Percentiles rank a stretch among this genome's conserved stretches.
These are phyloP conservation scores for Tragelaphus imberbis DNA, from an alignment of 2,113 vertebrate genomes.

Conservation along the genomic window DNA sequence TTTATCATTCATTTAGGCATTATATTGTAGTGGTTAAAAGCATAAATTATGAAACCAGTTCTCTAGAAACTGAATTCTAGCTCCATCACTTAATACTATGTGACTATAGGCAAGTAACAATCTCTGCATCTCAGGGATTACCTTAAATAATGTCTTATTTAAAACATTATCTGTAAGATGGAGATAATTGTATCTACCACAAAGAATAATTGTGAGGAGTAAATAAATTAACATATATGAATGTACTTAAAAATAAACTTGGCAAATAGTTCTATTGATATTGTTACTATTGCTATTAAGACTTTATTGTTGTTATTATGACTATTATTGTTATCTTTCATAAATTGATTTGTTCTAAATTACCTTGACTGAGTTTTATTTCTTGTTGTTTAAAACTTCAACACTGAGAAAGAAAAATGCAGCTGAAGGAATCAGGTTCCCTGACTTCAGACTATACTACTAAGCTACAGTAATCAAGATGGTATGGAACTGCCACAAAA, in stretches of 20 bases:
- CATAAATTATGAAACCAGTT: background rate
- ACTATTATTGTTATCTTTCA: background rate
- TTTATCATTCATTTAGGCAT: background rate
- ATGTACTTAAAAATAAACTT: background rate
- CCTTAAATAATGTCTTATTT: background rate
- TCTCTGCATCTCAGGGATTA: background rate
- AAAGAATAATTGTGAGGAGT: background rate
- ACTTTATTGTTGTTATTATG: background rate
- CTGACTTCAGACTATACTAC: background rate
- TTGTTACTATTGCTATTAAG: background rate
- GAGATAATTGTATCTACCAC: background rate
- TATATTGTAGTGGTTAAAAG: background rate
- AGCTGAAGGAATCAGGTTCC: background rate
- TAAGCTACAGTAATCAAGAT: background rate
- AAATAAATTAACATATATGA: background rate
- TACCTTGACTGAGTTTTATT: background rate
- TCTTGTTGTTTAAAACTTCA: background rate
- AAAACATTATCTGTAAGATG: background rate
- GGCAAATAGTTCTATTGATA: background rate
- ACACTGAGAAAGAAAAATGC: background rate
- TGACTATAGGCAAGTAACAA: background rate
- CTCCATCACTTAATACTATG: background rate
- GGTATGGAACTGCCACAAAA: background rate
- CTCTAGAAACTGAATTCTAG: background rate
- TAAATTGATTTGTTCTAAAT: background rate